Conservation (phyloP, 2,797 vertebrate genomes). For the Ispidina picta region DNA sequence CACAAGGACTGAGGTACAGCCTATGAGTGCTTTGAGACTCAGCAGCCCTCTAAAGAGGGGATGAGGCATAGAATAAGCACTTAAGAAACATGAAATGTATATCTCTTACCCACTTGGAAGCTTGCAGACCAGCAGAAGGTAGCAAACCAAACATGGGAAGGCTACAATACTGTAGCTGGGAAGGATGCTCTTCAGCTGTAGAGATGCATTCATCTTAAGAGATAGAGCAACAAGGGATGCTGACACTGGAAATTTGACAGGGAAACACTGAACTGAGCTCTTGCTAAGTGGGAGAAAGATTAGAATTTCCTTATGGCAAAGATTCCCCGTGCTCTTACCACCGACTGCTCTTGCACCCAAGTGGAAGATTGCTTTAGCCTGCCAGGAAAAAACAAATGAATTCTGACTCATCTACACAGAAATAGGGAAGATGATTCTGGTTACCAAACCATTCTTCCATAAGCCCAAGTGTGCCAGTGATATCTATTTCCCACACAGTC, state of each 20-base stretch:
- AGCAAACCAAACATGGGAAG: not conserved
- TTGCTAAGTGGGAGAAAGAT: not conserved
- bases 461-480: not conserved
- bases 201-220: not conserved
- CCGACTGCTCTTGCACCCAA: not conserved
- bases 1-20: not conserved
- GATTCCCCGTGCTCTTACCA: not conserved
- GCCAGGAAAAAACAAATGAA: not conserved
- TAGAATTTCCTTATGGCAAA: not conserved
- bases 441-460: conserved; percentile 20
- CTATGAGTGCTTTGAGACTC: not conserved
- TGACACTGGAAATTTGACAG: not conserved
- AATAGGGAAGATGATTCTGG: not conserved
- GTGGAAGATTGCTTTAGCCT: not conserved
- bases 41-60: not conserved
- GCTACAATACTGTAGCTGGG: not conserved
- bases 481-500: conserved; percentile 20
- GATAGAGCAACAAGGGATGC: not conserved
- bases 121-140: not conserved
- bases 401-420: conserved; percentile 19
- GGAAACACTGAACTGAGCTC: not conserved
- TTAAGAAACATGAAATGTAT: not conserved
- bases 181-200: not conserved
- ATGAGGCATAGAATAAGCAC: not conserved
- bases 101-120: not conserved